Evolutionary conservation across 2,113 vertebrate species (phyloP), one percentile per base, ranked within the genome.

Genomic region (Corythaeola cristata): DNA sequence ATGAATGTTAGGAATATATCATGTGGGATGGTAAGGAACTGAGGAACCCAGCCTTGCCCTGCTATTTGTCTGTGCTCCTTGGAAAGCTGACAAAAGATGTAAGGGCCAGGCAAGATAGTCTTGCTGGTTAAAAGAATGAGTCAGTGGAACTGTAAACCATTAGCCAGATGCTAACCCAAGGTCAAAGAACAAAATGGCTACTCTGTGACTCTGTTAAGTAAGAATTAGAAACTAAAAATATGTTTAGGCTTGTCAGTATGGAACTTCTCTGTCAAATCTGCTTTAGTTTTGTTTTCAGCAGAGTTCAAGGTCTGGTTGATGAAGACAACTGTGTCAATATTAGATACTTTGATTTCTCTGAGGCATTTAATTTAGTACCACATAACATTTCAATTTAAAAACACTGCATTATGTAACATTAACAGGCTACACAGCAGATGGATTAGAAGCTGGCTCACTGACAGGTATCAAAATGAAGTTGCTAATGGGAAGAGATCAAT

Each of bases 401-500:
- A 63, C 27, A 24, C 32, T 63, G 26, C 85, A 75, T 91, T 96
- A 58, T 63, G 47, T 67, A 78, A 22, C 73, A 75, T 72, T 91
- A 94, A 72, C 6, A 85, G 64, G 32, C 64, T 88, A n/a, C 22
- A 45, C 24, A 74, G 68, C 74, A 85, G 78, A 93, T 67, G 78
- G 89, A 82, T 90, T 90, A 75, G 85, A 62, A 74, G 55, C 69
- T 96, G 93, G 82, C 71, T 95, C 8, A 12, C 78, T 95, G 88
- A 78, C 74, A 82, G 88, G 44, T 88, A 66, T 88, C 52, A 92
- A 90, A 88, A 93, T 88, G 53, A 85, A 85, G 79, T 72, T 85
- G 58, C 62, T 95, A 88, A 92, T 92, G 79, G 53, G 44, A 49
- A 93, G 75, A 93, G 67, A 95, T 96, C 89, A 72, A 83, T 92